These are phyloP conservation scores for Gavia stellata DNA, from an alignment of 2,113 vertebrate genomes.

Conservation along the genomic window DNA sequence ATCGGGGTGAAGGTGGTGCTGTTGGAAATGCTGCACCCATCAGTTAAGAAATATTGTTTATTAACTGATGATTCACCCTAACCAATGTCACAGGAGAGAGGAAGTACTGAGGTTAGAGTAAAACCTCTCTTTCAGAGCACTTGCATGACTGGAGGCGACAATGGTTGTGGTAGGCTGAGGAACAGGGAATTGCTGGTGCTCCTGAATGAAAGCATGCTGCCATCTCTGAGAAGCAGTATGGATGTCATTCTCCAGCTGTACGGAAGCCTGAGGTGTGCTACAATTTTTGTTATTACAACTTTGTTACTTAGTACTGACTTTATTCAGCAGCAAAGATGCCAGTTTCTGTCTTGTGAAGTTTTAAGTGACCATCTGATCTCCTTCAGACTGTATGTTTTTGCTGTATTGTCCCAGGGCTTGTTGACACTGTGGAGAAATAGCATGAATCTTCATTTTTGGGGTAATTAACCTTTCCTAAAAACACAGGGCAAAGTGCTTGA, in stretches of 20 bases:
- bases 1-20: background rate
- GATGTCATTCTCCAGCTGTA: background rate
- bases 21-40: slow-evolving; percentile 21
- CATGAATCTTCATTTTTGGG: background rate
- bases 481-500: background rate
- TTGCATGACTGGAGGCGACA: background rate
- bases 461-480: background rate
- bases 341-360: background rate
- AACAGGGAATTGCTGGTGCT: background rate
- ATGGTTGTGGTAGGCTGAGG: background rate
- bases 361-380: background rate
- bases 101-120: background rate
- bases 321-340: background rate
- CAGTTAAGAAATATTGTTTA: slow-evolving; percentile 29
- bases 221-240: background rate
- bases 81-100: background rate
- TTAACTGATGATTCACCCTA: slow-evolving; percentile 44
- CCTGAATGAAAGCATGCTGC: background rate
- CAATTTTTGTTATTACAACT: background rate
- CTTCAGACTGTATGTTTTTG: background rate
- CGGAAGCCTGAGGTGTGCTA: background rate
- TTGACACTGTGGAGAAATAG: background rate
- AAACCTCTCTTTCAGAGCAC: background rate
- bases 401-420: background rate
- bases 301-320: background rate